These are phyloP conservation scores for Anguilla rostrata DNA, from an alignment of 2,113 vertebrate species.

Conservation along the genomic window DNA sequence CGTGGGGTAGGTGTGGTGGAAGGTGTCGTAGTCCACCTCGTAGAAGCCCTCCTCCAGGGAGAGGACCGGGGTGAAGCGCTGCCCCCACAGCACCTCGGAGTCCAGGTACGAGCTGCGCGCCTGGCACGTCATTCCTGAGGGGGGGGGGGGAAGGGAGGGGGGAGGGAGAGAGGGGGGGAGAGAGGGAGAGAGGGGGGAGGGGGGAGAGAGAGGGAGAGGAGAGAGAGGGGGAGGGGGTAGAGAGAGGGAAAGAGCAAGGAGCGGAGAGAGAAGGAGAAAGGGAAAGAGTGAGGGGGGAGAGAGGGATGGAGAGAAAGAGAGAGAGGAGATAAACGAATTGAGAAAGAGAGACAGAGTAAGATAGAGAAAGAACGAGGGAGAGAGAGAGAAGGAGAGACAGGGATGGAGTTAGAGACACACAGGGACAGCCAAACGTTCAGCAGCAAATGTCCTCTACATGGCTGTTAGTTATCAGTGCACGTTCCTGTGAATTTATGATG, in stretches of 20 bases:
- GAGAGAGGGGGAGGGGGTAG: background rate
- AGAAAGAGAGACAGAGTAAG: background rate
- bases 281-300: too few relatives aligned
- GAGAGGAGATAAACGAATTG: background rate
- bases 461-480: too few relatives aligned
- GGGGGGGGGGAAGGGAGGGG: background rate
- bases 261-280: background rate
- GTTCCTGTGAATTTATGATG: too few relatives aligned
- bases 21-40: conserved; percentile 80
- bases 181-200: background rate
- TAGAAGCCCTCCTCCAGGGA: conserved; percentile 79
- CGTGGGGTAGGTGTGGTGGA: conserved; percentile 79
- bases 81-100: conserved; percentile 80
- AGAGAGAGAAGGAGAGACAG: too few relatives aligned
- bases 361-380: background rate
- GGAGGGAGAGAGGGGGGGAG: background rate
- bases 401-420: too few relatives aligned
- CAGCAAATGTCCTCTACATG: too few relatives aligned
- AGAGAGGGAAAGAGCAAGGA: background rate
- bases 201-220: background rate
- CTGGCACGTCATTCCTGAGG: conserved; percentile 80
- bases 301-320: background rate
- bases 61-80: conserved; percentile 78
- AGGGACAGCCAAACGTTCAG: too few relatives aligned
- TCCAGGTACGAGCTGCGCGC: conserved; percentile 78